Percentiles rank a stretch among this genome's conserved stretches.
Evolutionary conservation across 1,140 invertebrate species (phyloP).

Genomic region (Pectinophora gossypiella): DNA sequence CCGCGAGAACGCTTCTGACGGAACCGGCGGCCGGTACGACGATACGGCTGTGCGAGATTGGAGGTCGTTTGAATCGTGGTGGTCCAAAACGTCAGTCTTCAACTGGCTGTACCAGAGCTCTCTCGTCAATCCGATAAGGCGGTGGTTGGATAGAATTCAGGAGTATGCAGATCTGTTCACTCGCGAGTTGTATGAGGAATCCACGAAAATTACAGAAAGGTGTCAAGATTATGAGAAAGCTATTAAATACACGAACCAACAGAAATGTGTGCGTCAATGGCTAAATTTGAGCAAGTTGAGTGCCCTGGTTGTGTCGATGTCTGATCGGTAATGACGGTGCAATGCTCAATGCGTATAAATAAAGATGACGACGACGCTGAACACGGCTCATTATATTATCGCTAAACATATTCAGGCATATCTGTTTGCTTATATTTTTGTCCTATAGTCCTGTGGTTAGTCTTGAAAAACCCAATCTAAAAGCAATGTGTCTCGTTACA

Average conservation of each 20-base stretch:
- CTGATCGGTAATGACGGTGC: slow-evolving; percentile 54
- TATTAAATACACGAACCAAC: slow-evolving; percentile 9
- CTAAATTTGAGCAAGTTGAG: slow-evolving; percentile 50
- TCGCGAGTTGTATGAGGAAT: not conserved
- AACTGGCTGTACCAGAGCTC: slow-evolving; percentile 63
- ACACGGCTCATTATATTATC: too few species aligned
- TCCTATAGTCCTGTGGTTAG: too few species aligned
- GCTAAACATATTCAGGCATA: too few species aligned
- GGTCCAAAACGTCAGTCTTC: slow-evolving; percentile 43
- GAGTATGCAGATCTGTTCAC: slow-evolving; percentile 33
- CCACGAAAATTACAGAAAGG: not conserved
- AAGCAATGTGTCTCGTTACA: too few species aligned
- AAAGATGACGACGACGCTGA: too few species aligned
- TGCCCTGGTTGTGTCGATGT: slow-evolving; percentile 32
- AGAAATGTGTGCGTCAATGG: slow-evolving; percentile 35
- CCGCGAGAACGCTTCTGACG: slow-evolving; percentile 19
- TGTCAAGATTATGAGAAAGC: slow-evolving; percentile 11
- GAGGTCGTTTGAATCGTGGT: slow-evolving; percentile 48
- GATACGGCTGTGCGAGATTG: slow-evolving; percentile 29
- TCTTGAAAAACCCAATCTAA: too few species aligned
- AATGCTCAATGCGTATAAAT: too few species aligned
- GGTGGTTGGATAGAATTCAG: slow-evolving; percentile 52
- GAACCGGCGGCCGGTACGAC: slow-evolving; percentile 33
- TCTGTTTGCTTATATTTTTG: too few species aligned
- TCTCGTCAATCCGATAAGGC: slow-evolving; percentile 47